These are phyloP conservation scores for Macroglossus sobrinus DNA, from an alignment of 2,113 vertebrate species.

Conservation along the genomic window DNA sequence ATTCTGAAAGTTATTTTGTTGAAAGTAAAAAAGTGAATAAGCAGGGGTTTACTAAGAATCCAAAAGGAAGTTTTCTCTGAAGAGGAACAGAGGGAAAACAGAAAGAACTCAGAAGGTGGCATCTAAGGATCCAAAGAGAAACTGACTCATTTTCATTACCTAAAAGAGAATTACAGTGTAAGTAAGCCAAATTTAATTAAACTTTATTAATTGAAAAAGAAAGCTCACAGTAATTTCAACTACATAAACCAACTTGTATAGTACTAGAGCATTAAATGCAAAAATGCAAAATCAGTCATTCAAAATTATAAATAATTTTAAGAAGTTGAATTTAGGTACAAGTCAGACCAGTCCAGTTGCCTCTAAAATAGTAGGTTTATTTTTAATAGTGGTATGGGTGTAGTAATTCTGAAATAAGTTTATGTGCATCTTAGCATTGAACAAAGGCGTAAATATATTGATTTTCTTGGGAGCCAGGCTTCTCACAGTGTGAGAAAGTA, in stretches of 20 bases:
- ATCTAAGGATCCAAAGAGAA: neutral
- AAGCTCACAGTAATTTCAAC: constrained; percentile 16
- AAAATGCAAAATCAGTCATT: neutral
- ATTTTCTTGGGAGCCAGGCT: too few relatives aligned
- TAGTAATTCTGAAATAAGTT: too few relatives aligned
- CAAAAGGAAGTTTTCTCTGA: neutral
- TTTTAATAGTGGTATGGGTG: too few relatives aligned
- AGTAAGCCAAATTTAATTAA: neutral
- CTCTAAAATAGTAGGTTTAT: neutral
- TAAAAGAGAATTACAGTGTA: neutral
- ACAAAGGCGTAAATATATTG: too few relatives aligned
- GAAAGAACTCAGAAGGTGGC: neutral
- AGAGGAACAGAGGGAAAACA: neutral
- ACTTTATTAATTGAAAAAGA: neutral
- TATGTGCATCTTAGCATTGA: too few relatives aligned
- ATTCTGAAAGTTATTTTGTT: neutral
- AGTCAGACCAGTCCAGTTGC: neutral
- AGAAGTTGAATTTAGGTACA: neutral
- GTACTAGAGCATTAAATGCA: neutral
- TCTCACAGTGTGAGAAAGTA: too few relatives aligned
- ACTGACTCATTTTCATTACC: neutral
- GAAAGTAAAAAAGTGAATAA: neutral
- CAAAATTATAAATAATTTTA: neutral
- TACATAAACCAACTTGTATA: neutral
- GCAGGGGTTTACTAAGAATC: neutral